phyloP scores from a whole-genome alignment of 2,888 invertebrate species.

The Drosophila emarginata region DNA sequence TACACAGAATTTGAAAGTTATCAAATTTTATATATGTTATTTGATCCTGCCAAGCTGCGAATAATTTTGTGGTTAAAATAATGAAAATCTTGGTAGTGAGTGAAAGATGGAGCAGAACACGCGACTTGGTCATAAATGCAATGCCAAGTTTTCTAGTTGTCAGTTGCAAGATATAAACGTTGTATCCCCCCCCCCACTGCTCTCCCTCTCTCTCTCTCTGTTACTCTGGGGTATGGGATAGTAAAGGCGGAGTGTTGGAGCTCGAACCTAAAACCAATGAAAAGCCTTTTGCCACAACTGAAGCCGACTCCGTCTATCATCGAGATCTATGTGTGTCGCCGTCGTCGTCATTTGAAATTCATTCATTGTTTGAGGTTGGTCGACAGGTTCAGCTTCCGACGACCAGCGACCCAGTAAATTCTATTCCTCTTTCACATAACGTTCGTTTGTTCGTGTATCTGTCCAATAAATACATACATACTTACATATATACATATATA shows the following conservation, averaged over 20 bases:
- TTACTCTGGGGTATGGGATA: neutral
- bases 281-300: neutral
- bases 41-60: too few species aligned
- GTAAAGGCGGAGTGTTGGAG: neutral
- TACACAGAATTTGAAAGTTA: too few species aligned
- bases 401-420: conserved; percentile 49
- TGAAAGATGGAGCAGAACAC: conserved; percentile 60
- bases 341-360: conserved; percentile 42
- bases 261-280: conserved; percentile 5
- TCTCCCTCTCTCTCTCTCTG: conserved; percentile 8
- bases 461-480: conserved; percentile 17
- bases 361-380: conserved; percentile 44
- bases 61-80: too few species aligned
- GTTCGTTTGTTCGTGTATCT: conserved; percentile 2
- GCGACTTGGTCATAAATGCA: conserved; percentile 76
- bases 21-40: too few species aligned
- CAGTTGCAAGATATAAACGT: conserved; percentile 19
- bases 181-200: neutral
- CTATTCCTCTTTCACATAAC: conserved; percentile 28
- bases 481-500: conserved; percentile 19
- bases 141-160: conserved; percentile 52
- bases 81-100: conserved; percentile 21
- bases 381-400: conserved; percentile 9
- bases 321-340: conserved; percentile 19
- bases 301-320: neutral